A percentile compares a stretch with the other conserved stretches of the same genome.
Evolutionary conservation across 2,888 invertebrate species (phyloP).

Genomic region (Orthonevra nobilis): DNA sequence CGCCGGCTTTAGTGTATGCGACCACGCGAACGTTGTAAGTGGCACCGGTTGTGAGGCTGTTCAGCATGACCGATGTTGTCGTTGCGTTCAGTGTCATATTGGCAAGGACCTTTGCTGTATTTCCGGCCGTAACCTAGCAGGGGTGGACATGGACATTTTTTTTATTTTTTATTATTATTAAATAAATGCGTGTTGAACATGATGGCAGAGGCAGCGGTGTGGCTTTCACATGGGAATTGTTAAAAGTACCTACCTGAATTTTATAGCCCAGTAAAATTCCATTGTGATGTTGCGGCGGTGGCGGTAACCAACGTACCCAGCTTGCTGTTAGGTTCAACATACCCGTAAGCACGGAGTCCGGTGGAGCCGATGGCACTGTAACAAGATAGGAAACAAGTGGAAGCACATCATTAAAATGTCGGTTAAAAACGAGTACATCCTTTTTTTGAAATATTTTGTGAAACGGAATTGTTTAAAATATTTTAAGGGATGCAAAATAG

Average conservation of each 20-base stretch:
- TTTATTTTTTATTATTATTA: slow-evolving; percentile 30
- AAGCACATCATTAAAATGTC: slow-evolving; percentile 61
- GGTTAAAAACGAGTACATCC: no score
- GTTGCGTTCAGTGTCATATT: slow-evolving; percentile 93
- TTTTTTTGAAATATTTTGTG: slow-evolving; percentile 44
- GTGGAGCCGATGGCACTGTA: slow-evolving; percentile 87
- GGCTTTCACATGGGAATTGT: slow-evolving; percentile 32
- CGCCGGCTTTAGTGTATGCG: slow-evolving; percentile 92
- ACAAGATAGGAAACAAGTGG: slow-evolving; percentile 16
- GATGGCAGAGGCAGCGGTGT: slow-evolving; percentile 26
- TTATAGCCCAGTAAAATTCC: slow-evolving; percentile 82
- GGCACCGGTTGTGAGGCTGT: slow-evolving; percentile 91
- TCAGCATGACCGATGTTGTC: slow-evolving; percentile 93
- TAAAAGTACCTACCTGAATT: slow-evolving; percentile 82
- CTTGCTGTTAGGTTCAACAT: slow-evolving; percentile 90
- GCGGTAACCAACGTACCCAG: slow-evolving; percentile 90
- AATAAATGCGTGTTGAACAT: no score
- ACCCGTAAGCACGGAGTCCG: slow-evolving; percentile 88
- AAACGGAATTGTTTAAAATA: slow-evolving; percentile 28
- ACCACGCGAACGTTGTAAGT: slow-evolving; percentile 94
- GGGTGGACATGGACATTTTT: slow-evolving; percentile 8
- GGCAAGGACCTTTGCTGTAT: slow-evolving; percentile 84
- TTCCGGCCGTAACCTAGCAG: slow-evolving; percentile 80
- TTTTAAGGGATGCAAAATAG: neutral
- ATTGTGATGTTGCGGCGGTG: slow-evolving; percentile 88